These are phyloP conservation scores for Cremastobaeus sp. DNA, from an alignment of 2,888 invertebrate genomes.

Conservation along the genomic window DNA sequence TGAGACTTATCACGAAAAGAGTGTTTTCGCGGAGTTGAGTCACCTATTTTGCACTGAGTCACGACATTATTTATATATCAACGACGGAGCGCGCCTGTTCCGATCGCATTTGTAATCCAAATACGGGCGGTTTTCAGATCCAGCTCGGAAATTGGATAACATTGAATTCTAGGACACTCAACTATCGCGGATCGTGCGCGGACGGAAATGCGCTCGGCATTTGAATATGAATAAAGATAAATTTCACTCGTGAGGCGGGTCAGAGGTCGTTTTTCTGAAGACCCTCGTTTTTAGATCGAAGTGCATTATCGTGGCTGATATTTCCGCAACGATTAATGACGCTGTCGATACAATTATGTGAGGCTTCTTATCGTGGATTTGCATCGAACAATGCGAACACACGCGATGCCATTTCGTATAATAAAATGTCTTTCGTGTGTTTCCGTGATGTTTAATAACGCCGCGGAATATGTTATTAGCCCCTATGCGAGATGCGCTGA, in stretches of 20 bases:
- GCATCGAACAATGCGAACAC: slow-evolving; percentile 40
- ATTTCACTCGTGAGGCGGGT: slow-evolving; percentile 2
- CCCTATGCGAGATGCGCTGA: slow-evolving; percentile 19
- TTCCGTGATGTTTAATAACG: slow-evolving; percentile 39
- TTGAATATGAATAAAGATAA: slow-evolving; percentile 42
- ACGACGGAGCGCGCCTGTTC: slow-evolving; percentile 35
- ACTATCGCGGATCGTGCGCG: slow-evolving; percentile 21
- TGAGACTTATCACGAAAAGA: slow-evolving; percentile 20
- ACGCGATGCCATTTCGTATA: slow-evolving; percentile 28
- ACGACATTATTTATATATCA: slow-evolving; percentile 55
- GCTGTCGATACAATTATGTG: slow-evolving; percentile 49
- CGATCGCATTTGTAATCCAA: slow-evolving; percentile 46
- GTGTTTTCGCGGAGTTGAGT: slow-evolving; percentile 38
- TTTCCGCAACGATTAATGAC: slow-evolving; percentile 38
- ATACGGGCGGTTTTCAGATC: slow-evolving; percentile 39
- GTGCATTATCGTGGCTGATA: slow-evolving; percentile 13
- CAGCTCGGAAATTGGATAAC: slow-evolving; percentile 16
- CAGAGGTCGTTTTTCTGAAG: slow-evolving; percentile 3
- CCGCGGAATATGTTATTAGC: slow-evolving; percentile 29
- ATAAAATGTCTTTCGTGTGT: slow-evolving; percentile 12
- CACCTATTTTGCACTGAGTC: slow-evolving; percentile 51
- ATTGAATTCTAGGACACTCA: slow-evolving; percentile 4
- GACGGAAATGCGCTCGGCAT: slow-evolving; percentile 19
- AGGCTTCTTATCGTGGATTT: slow-evolving; percentile 22
- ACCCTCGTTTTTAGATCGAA: slow-evolving; percentile 7